These are phyloP conservation scores for Australoheros scitulus DNA, from an alignment of 2,113 vertebrate genomes.

Conservation along the genomic window DNA sequence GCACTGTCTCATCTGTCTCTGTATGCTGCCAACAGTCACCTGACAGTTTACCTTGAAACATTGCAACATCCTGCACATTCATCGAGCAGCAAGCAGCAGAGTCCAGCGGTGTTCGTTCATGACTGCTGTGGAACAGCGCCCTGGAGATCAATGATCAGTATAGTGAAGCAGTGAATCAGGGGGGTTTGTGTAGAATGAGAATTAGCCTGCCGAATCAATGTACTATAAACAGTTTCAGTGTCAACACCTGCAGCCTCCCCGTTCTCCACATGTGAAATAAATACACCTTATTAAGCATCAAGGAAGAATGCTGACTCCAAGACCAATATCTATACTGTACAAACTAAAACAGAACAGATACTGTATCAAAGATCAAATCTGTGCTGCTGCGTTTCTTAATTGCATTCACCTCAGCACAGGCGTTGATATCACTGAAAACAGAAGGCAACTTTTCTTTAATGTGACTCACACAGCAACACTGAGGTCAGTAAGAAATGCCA, in stretches of 20 bases:
- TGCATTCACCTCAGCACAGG: constrained; percentile 1
- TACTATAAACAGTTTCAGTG: constrained; percentile 57
- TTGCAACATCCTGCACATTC: not conserved
- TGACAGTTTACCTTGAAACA: not conserved
- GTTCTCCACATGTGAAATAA: constrained; percentile 42
- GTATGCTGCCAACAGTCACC: not conserved
- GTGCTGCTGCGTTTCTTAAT: not conserved
- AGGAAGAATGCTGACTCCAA: constrained; percentile 37
- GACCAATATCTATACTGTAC: not conserved
- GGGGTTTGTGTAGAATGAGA: constrained; percentile 44
- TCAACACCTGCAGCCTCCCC: not conserved
- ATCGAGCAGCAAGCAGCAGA: not conserved
- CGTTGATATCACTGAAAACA: not conserved
- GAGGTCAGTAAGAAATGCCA: not conserved
- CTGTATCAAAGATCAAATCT: constrained; percentile 34
- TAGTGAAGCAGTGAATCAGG: constrained; percentile 13
- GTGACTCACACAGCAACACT: not conserved
- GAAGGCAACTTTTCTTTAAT: not conserved
- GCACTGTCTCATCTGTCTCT: not conserved
- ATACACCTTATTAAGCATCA: constrained; percentile 57
- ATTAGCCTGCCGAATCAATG: constrained; percentile 59
- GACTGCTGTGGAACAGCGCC: constrained; percentile 26
- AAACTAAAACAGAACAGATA: constrained; percentile 27
- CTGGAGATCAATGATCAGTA: constrained; percentile 54
- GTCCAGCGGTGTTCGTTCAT: not conserved